These are phyloP conservation scores for Enhydra lutris DNA, from an alignment of 2,113 vertebrate genomes.

Conservation along the genomic window DNA sequence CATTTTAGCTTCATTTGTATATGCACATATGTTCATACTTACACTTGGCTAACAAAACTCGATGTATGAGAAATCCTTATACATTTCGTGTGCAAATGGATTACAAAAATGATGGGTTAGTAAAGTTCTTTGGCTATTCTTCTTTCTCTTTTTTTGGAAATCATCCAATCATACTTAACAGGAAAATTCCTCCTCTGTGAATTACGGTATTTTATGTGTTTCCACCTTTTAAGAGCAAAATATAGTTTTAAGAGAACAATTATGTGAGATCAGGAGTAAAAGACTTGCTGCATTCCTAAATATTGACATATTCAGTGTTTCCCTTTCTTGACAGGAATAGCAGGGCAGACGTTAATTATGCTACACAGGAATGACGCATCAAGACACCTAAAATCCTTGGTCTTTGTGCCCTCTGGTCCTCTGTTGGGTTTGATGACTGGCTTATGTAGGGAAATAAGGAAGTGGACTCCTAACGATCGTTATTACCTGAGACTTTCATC, in stretches of 20 bases:
- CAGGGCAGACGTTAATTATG: conserved; percentile 63
- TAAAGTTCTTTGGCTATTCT: not conserved
- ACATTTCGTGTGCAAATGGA: not conserved
- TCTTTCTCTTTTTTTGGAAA: not conserved
- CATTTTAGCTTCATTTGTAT: not conserved
- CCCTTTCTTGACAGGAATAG: conserved; percentile 41
- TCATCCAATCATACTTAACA: not conserved
- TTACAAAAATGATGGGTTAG: not conserved
- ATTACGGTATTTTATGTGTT: not conserved
- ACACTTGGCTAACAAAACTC: not conserved
- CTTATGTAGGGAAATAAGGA: not conserved
- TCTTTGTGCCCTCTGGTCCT: conserved; percentile 20
- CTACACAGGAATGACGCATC: conserved; percentile 41
- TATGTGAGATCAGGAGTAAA: conserved; percentile 6
- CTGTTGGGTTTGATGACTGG: not conserved
- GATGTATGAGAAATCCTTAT: not conserved
- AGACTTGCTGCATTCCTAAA: conserved; percentile 10
- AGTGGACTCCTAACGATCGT: conserved; percentile 29
- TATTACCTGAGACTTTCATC: not conserved
- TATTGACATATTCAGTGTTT: conserved; percentile 56
- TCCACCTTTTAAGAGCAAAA: conserved; percentile 30
- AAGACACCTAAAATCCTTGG: conserved; percentile 62
- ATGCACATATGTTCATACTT: not conserved
- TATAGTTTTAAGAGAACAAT: conserved; percentile 48
- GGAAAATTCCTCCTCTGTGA: not conserved